These are phyloP conservation scores for Sturmia bella DNA, from an alignment of 2,888 invertebrate species.

Conservation along the genomic window DNA sequence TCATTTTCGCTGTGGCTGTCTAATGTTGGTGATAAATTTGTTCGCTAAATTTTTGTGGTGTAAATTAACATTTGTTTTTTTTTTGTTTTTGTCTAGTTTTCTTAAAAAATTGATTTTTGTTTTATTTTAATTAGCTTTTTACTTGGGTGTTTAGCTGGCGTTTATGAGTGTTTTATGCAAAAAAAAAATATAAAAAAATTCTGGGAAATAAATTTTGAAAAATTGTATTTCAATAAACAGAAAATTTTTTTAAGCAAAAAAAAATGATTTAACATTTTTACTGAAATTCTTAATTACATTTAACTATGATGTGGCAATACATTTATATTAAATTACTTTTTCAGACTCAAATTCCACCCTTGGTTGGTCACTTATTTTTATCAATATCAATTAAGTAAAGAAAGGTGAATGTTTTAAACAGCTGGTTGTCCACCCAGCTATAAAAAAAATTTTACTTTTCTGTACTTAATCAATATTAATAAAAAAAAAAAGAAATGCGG, in stretches of 20 bases:
- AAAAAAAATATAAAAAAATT: constrained; percentile 10
- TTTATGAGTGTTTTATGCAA: constrained; percentile 12
- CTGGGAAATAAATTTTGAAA: background rate
- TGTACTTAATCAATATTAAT: no score
- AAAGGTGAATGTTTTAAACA: no score
- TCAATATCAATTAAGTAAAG: no score
- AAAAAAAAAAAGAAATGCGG: no score
- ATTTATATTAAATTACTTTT: no score
- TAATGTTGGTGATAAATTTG: constrained; percentile 30
- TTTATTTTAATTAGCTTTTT: constrained; percentile 35
- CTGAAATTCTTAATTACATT: no score
- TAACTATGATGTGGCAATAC: no score
- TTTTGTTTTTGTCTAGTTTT: background rate
- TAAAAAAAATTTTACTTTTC: no score
- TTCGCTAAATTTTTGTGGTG: constrained; percentile 17
- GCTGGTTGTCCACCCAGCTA: no score
- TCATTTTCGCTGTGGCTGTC: constrained; percentile 7
- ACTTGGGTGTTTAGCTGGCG: constrained; percentile 36
- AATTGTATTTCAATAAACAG: background rate
- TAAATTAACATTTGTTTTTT: constrained; percentile 31
- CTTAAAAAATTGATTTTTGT: background rate
- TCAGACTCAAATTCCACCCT: no score
- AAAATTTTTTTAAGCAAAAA: background rate
- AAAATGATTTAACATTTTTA: background rate
- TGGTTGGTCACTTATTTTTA: no score